phyloP scores from a whole-genome alignment of 1,140 invertebrate species.

The Ganaspis sp. region DNA sequence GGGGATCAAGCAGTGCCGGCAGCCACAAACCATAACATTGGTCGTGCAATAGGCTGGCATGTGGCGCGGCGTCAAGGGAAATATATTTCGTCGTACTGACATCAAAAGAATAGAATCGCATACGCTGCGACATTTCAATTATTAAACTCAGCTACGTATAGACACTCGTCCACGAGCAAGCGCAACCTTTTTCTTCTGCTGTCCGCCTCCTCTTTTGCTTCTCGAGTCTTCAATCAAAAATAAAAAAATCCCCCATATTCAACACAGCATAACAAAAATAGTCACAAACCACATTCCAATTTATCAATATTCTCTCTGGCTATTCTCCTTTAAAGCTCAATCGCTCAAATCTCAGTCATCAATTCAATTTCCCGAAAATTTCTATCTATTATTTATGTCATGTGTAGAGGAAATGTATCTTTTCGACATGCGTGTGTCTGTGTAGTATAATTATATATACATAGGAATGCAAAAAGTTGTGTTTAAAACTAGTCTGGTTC shows the following conservation, averaged over 20 bases:
- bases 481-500: no score
- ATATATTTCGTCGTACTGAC: constrained; percentile 45
- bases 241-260: not conserved
- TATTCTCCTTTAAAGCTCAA: no score
- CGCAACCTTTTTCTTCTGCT: constrained; percentile 12
- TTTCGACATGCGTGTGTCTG: no score
- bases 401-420: no score
- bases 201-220: not conserved
- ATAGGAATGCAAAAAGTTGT: no score
- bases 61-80: constrained; percentile 44
- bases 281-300: not conserved
- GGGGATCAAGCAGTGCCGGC: constrained; percentile 32
- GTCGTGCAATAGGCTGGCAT: constrained; percentile 24
- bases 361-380: no score
- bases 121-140: constrained; percentile 60
- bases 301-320: not conserved
- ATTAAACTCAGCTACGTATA: constrained; percentile 40
- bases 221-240: constrained; percentile 1
- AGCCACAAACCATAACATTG: constrained; percentile 28
- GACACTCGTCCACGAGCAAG: not conserved
- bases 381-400: no score
- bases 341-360: no score
- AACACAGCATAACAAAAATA: not conserved
- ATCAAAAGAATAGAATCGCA: constrained; percentile 58
- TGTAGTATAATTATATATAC: no score